Percentiles rank a stretch among this genome's conserved stretches.
Conservation (phyloP, 2,113 vertebrate species). For the Pagrus major region DNA sequence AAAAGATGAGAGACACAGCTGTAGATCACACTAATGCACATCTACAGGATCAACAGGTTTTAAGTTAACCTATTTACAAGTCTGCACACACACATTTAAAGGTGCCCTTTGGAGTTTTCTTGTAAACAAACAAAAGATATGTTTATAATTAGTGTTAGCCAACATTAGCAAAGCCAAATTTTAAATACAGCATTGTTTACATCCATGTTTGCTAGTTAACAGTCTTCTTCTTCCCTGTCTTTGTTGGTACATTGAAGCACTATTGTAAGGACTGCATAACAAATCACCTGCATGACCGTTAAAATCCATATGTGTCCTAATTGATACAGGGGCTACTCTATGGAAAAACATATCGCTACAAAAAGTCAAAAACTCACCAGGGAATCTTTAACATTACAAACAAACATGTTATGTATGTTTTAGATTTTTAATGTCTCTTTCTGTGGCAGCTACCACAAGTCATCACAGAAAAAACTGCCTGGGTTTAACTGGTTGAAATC, state of each 20-base stretch:
- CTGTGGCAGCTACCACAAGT: background rate
- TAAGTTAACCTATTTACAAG: background rate
- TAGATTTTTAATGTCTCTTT: background rate
- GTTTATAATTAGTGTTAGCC: background rate
- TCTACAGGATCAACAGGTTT: conserved; percentile 5
- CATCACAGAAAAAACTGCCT: no score
- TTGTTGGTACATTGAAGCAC: background rate
- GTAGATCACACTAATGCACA: conserved; percentile 2
- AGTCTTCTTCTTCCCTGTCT: background rate
- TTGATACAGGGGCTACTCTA: background rate
- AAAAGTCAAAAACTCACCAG: background rate
- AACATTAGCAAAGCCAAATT: no score
- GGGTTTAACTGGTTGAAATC: no score
- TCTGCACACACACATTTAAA: background rate
- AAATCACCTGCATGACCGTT: background rate
- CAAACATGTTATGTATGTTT: background rate
- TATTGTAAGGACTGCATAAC: background rate
- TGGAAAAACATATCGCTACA: background rate
- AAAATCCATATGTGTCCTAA: background rate
- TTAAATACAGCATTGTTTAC: background rate
- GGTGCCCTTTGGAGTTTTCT: background rate
- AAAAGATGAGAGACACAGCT: background rate
- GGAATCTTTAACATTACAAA: background rate
- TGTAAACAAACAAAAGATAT: background rate
- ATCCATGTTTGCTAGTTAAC: background rate